These are phyloP conservation scores for Spilarctia lutea DNA, from an alignment of 2,888 invertebrate species.

Conservation along the genomic window DNA sequence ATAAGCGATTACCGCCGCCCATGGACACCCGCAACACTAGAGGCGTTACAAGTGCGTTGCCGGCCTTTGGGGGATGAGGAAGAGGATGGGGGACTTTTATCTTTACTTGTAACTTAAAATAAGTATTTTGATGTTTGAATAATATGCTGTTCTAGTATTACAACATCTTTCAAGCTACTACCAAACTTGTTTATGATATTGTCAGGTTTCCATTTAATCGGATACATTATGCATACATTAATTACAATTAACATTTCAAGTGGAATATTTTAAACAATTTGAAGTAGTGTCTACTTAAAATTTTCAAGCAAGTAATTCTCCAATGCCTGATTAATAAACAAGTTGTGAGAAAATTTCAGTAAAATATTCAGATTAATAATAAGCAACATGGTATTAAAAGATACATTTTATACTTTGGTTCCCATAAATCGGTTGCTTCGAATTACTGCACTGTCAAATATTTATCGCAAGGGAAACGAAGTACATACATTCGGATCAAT, in stretches of 20 bases:
- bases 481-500: conserved; percentile 18
- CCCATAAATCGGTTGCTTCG: conserved; percentile 22
- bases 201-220: not conserved
- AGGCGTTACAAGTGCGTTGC: too few species aligned
- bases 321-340: not conserved
- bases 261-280: not conserved
- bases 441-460: conserved; percentile 30
- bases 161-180: not conserved
- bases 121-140: not conserved
- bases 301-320: not conserved
- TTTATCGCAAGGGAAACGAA: conserved; percentile 25
- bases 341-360: not conserved
- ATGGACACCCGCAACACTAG: too few species aligned
- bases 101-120: too few species aligned
- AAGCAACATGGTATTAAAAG: not conserved
- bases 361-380: not conserved
- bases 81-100: too few species aligned
- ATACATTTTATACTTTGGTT: not conserved
- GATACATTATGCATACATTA: not conserved
- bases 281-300: not conserved
- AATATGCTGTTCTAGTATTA: not conserved
- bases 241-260: not conserved
- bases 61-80: too few species aligned
- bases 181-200: not conserved
- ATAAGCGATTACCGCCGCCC: too few species aligned